Evolutionary conservation across 2,888 invertebrate genomes (phyloP), one percentile per base, ranked within the genome.

Genomic region (Sphaerophoria taeniata): DNA sequence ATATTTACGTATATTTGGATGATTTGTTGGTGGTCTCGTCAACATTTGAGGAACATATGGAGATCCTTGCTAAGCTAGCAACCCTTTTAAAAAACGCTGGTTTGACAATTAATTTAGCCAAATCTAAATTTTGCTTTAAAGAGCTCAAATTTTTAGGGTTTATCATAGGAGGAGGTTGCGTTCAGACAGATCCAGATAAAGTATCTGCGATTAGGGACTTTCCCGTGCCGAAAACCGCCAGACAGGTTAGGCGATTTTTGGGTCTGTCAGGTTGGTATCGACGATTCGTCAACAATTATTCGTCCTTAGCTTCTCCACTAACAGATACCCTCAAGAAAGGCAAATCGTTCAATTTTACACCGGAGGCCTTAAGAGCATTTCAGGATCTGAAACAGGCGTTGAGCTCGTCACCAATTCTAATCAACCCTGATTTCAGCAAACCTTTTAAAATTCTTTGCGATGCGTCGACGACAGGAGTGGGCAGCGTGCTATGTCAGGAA

Each of bases 211-310:
- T n/a, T n/a, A n/a, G 9, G 12, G 55, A 55, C 1, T 55, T 55
- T 4, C 31, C 55, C 2, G 33, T 55, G 12, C 31, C 55, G 33
- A 55, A 55, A 33, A 33, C 55, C 1, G 55, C 55, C 6, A 31
- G 55, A 33, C 55, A 55, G 33, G 24, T 24, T 24, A 24, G 24
- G 24, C 24, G 24, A 24, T 24, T 1, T 24, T 24, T 24, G 24
- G 24, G 24, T 24, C 24, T 24, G 24, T 24, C 24, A 24, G 24
- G 24, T 2, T 24, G 24, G 24, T 24, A 24, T 24, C 12, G 12
- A 55, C 55, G 12, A 55, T 31, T 55, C 51, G 51, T 51, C 14
- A 51, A 24, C 51, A 51, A 55, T 55, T 55, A 24, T 24, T 24
- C 12, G 31, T 33, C 55, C n/a, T n/a, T n/a, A n/a, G n/a, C n/a